Evolutionary conservation across 2,888 invertebrate species (phyloP), one percentile per base, ranked within the genome.

Genomic region (Amphipyra berbera): DNA sequence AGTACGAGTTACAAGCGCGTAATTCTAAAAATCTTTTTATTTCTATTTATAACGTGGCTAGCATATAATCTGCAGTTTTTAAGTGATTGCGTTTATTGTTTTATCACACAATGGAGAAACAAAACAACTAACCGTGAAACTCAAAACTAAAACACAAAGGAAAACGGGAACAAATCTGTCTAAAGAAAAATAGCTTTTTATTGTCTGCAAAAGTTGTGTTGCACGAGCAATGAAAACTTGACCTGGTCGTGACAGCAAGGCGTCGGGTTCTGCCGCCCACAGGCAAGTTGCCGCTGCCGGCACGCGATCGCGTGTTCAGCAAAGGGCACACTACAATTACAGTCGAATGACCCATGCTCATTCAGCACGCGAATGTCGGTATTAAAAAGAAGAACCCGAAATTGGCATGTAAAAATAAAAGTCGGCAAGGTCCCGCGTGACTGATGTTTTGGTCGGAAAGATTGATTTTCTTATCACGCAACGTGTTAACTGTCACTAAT

Each of bases 271-370:
- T 61, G 52, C 68, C 56, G 46, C 60, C 40, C 57, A 52, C 57
- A 47, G 57, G 59, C 57, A 40, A 44, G 35, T 48, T 65, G 49
- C 49, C 37, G 44, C 45, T 52, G 47, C 42, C 27, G 38, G 63
- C 93, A 93, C 90, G 93, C 93, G 87, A 92, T 93, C 87, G 93
- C 93, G 91, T 93, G 93, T 77, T 80, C 70, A 66, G 73, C 76
- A 87, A 88, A 88, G 88, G 89, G 87, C 88, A 84, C 87, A 84
- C 87, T 85, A 88, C 88, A 90, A 89, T 91, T 91, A 90, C 84
- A 87, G 80, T 82, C 78, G 84, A 90, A 88, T 87, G 89, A 88
- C 89, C 90, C 86, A 82, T 81, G 85, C 84, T 88, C 82, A 84
- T 84, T 87, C 82, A 73, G 80, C 92, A 92, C 92, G 92, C 91